Percentiles rank a stretch among this genome's conserved stretches.
Conservation (phyloP, 2,797 vertebrate species). For the Neosilurus mollespiculum region DNA sequence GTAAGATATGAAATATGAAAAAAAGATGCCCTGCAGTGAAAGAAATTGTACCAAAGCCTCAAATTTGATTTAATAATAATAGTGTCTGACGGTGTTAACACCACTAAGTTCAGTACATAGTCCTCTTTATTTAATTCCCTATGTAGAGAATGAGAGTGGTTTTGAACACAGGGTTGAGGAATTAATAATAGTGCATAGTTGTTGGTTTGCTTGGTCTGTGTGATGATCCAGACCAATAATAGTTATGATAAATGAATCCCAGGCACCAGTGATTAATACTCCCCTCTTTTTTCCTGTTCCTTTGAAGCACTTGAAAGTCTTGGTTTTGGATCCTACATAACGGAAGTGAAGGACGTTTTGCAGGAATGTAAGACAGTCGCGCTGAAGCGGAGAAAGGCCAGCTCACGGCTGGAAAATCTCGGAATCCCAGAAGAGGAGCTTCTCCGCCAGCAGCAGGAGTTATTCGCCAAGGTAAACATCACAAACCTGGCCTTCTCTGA, state of each 20-base stretch:
- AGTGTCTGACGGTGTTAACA: too few species aligned
- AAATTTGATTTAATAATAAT: too few species aligned
- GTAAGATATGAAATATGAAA: too few species aligned
- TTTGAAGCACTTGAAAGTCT: conserved; percentile 91
- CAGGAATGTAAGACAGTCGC: conserved; percentile 99
- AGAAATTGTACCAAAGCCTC: too few species aligned
- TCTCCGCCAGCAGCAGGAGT: conserved; percentile 93
- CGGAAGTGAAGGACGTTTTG: conserved; percentile 97
- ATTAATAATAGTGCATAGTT: not conserved
- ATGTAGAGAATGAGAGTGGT: too few species aligned
- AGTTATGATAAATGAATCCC: not conserved
- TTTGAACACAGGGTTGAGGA: too few species aligned
- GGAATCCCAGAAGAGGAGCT: conserved; percentile 98
- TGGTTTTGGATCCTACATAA: conserved; percentile 96
- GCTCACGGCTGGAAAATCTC: conserved; percentile 94
- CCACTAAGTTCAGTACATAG: too few species aligned
- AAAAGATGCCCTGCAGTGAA: too few species aligned
- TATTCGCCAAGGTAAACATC: conserved; percentile 92
- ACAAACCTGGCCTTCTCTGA: not conserved
- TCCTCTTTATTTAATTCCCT: too few species aligned
- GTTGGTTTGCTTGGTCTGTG: not conserved
- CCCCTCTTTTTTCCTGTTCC: not conserved
- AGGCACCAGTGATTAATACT: not conserved
- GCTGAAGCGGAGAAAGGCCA: conserved; percentile 97
- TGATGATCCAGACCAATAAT: not conserved